Evolutionary conservation across 2,888 invertebrate species (phyloP).

Genomic region (Harmothoe impar): DNA sequence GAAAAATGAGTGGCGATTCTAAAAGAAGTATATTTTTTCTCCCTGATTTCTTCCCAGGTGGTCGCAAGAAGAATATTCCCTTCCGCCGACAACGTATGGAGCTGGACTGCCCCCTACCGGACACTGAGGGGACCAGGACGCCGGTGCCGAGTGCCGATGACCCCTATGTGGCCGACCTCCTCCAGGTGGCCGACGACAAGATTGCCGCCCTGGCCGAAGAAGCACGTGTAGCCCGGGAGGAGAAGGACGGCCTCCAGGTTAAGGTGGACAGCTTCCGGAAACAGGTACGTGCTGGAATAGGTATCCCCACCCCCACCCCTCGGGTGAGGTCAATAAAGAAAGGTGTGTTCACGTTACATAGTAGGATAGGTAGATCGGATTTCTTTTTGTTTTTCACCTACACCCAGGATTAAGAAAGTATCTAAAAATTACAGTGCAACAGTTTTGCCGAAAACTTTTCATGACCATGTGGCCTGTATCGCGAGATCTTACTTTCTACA

Average conservation of each 20-base stretch:
- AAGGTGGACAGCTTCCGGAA: slow-evolving; percentile 80
- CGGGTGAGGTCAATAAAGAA: no score
- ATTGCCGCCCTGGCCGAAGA: slow-evolving; percentile 79
- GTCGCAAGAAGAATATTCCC: slow-evolving; percentile 82
- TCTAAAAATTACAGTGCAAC: no score
- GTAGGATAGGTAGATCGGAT: no score
- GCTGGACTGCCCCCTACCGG: slow-evolving; percentile 80
- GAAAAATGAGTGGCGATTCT: no score
- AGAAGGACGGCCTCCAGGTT: slow-evolving; percentile 78
- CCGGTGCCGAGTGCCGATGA: slow-evolving; percentile 75
- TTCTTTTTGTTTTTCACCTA: no score
- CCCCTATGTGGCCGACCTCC: slow-evolving; percentile 82
- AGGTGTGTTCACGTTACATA: no score
- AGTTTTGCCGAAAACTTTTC: no score
- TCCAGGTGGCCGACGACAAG: slow-evolving; percentile 81
- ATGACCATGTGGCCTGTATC: no score
- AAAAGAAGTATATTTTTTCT: no score
- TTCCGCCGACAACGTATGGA: slow-evolving; percentile 84
- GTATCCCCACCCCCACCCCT: not conserved
- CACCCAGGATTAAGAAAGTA: no score
- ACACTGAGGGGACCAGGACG: slow-evolving; percentile 67
- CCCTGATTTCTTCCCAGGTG: slow-evolving; percentile 78
- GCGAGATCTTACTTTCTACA: no score
- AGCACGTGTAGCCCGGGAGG: slow-evolving; percentile 74
- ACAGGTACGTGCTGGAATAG: slow-evolving; percentile 76